phyloP scores from a whole-genome alignment of 2,888 invertebrate species.

The Molanna angustata region DNA sequence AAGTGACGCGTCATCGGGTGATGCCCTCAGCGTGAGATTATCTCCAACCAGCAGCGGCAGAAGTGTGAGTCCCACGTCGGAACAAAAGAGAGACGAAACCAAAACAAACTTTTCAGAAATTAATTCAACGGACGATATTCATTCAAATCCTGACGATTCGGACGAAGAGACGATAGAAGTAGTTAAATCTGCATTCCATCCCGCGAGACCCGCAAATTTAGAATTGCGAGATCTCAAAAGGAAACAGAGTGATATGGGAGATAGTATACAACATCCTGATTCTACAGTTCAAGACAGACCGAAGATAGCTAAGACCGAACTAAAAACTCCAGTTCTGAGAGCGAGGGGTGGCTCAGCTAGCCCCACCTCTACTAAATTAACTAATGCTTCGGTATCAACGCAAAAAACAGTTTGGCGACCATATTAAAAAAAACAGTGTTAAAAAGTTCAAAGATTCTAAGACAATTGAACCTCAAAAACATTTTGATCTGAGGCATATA shows the following conservation, averaged over 20 bases:
- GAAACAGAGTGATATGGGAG: slow-evolving; percentile 40
- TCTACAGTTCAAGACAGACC: slow-evolving; percentile 57
- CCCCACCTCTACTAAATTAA: slow-evolving; percentile 59
- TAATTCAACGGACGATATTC: slow-evolving; percentile 60
- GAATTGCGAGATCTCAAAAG: slow-evolving; percentile 51
- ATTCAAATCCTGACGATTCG: slow-evolving; percentile 59
- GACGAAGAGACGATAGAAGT: slow-evolving; percentile 74
- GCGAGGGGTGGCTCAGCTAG: slow-evolving; percentile 48
- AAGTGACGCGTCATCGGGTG: slow-evolving; percentile 49
- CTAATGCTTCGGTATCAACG: slow-evolving; percentile 52
- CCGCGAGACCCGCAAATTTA: slow-evolving; percentile 60
- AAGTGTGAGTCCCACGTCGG: slow-evolving; percentile 52
- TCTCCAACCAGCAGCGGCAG: slow-evolving; percentile 58
- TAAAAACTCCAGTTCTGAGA: slow-evolving; percentile 61
- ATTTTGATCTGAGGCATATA: no score
- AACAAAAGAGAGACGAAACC: slow-evolving; percentile 51
- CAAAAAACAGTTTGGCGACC: slow-evolving; percentile 74
- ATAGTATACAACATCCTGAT: slow-evolving; percentile 55
- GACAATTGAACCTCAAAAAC: no score
- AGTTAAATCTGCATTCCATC: slow-evolving; percentile 72
- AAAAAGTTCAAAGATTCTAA: background rate
- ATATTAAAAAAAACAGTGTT: slow-evolving; percentile 43
- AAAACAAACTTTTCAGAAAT: slow-evolving; percentile 56
- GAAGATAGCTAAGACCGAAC: slow-evolving; percentile 46
- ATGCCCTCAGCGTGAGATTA: slow-evolving; percentile 50